Evolutionary conservation across 2,888 invertebrate genomes (phyloP).

Genomic region (Kryphioiulus occultus): DNA sequence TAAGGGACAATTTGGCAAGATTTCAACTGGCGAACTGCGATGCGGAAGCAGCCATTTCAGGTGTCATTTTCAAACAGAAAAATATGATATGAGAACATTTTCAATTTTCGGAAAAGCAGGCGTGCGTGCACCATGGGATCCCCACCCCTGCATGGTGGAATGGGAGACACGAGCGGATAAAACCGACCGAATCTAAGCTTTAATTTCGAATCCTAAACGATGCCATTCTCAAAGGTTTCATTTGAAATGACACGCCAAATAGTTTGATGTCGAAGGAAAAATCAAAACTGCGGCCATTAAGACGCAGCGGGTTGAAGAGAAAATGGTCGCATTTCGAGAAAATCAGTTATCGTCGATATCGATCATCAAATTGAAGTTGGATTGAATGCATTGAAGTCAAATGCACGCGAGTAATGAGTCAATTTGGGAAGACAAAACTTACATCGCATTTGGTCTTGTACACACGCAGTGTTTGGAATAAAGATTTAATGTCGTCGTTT

Average conservation of each 20-base stretch:
- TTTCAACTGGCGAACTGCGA: not conserved
- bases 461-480: no score
- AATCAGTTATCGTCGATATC: not conserved
- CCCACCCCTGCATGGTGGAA: no score
- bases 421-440: no score
- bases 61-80: slow-evolving; percentile 27
- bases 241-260: slow-evolving; percentile 7
- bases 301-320: not conserved
- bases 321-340: not conserved
- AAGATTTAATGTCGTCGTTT: no score
- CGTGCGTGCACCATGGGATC: no score
- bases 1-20: slow-evolving; percentile 10
- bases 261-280: not conserved
- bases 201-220: slow-evolving; percentile 11
- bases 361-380: not conserved
- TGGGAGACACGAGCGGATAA: not conserved
- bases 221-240: not conserved
- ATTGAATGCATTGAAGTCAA: no score
- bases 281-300: not conserved
- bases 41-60: slow-evolving; percentile 24
- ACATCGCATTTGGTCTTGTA: no score
- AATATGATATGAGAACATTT: slow-evolving; percentile 30
- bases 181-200: not conserved
- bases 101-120: not conserved
- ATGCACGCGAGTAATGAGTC: no score